Base-by-base conservation (phyloP, 2,113 vertebrate species). In the Lagenorhynchus albirostris region DNA sequence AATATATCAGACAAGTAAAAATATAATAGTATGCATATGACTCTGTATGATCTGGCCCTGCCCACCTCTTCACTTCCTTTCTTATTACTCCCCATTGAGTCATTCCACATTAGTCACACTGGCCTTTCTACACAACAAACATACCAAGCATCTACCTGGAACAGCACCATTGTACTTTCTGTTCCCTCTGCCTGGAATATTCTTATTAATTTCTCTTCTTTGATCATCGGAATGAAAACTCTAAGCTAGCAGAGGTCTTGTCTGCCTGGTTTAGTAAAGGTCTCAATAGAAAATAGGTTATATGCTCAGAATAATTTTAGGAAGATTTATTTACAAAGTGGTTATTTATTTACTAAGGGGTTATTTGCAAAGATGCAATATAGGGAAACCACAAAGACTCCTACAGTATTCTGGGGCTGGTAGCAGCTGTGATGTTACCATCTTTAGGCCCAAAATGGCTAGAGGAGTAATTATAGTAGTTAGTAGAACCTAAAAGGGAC, bases 251-350 rank as follows among this genome's bases (percentile, higher is more conserved):
- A 80, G 33, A 17, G 44, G 10, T 29, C 60, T 47, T 63, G 6
- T 63, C 25, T 81, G 13, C 65, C 68, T 79, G 38, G 67, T 83
- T 90, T 62, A 63, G 71, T 41, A 89, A 85, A 55, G 23, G 65
- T 90, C 55, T 63, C 63, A 90, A 55, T 21, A 90, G 91, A 90
- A 93, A 90, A 79, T 44, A 76, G 95, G 55, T 93, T 53, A 80
- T 41, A 67, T 41, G 29, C 18, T 91, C 50, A 96, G 70, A 96
- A 88, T 67, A 74, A 96, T 74, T 60, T 50, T 20, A 74, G 55
- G 29, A 91, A 91, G 47, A 12, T 58, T 80, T 81, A 47, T 81
- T 91, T 68, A 65, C 44, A 36, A 77, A 77, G 62, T 65, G 33
- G 23, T 77, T 65, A 25, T 60, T 73, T 44, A n/a, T 80, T 80